These are phyloP conservation scores for Porphyrio hochstetteri DNA, from an alignment of 2,113 vertebrate species.

Conservation along the genomic window DNA sequence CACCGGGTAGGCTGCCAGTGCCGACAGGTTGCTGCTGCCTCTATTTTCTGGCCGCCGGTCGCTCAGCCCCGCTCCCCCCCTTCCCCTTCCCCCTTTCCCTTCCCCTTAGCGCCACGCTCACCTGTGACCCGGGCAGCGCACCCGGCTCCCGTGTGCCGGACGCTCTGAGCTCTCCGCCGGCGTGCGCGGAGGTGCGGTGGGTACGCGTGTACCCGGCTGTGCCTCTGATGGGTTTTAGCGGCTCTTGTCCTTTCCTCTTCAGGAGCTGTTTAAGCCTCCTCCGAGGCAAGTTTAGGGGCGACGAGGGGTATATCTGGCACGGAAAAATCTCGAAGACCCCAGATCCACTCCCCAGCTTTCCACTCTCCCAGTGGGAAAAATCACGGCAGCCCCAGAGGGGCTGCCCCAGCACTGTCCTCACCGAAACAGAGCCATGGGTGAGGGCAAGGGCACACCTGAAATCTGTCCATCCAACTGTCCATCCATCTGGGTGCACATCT, in stretches of 20 bases:
- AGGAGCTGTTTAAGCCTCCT: neutral
- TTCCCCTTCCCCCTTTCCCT: too few relatives aligned
- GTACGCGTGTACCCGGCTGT: neutral
- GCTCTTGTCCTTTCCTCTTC: neutral
- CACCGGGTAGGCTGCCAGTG: neutral
- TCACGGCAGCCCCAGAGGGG: neutral
- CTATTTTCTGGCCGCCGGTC: too few relatives aligned
- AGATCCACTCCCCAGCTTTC: neutral
- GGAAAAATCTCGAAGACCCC: neutral
- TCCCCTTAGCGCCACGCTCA: neutral
- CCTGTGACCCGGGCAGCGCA: neutral
- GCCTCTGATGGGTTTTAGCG: neutral
- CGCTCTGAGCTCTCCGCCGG: neutral
- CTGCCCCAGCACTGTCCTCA: neutral
- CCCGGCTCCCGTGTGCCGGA: neutral
- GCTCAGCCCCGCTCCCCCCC: neutral
- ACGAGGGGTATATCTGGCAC: neutral
- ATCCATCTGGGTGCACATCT: accelerated
- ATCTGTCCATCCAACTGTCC: neutral
- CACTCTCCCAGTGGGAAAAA: neutral
- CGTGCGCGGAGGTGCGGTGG: neutral
- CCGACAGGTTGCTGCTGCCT: neutral
- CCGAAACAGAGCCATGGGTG: neutral
- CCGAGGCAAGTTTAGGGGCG: neutral
- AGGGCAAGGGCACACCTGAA: neutral